Evolutionary conservation across 2,113 vertebrate genomes (phyloP).

Genomic region (Pterocles burchelli): DNA sequence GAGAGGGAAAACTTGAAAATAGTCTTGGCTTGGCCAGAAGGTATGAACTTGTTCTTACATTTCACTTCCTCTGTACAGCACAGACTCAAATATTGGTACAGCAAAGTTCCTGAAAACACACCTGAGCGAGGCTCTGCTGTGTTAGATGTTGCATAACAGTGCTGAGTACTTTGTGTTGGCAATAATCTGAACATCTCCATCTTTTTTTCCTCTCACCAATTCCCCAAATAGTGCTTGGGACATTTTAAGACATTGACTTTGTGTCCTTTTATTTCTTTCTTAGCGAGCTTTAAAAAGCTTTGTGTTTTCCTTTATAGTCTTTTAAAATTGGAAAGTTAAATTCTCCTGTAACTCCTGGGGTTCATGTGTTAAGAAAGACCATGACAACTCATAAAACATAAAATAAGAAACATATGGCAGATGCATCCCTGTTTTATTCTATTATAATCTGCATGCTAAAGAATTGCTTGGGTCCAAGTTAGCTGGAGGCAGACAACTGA

Average conservation of each 20-base stretch:
- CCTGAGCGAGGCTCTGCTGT: neutral
- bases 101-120: neutral
- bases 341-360: neutral
- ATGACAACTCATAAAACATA: neutral
- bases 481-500: neutral
- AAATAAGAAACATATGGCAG: neutral
- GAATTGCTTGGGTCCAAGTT: neutral
- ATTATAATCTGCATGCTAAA: neutral
- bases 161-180: neutral
- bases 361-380: neutral
- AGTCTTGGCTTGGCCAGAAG: neutral
- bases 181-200: neutral
- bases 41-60: slow-evolving; percentile 1
- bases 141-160: neutral
- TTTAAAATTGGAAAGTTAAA: neutral
- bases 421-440: neutral
- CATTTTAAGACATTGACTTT: neutral
- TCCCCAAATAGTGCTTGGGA: neutral
- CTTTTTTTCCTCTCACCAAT: neutral
- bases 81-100: neutral
- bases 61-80: neutral
- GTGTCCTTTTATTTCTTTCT: neutral
- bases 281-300: neutral
- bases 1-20: neutral
- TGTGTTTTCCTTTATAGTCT: neutral